Evolutionary conservation across 1,140 invertebrate genomes (phyloP).

Genomic region (Scylla paramamosain): DNA sequence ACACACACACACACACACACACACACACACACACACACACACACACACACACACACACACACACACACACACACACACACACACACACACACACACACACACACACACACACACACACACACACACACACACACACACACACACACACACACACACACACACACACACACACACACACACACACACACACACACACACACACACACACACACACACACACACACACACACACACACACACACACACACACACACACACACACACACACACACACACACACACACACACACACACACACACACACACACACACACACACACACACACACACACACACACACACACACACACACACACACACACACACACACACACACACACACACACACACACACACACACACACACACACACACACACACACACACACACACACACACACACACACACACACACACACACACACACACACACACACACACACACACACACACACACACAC

Average conservation of each 20-base stretch:
- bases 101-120: slow-evolving; percentile 45
- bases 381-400: slow-evolving; percentile 33
- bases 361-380: slow-evolving; percentile 42
- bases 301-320: slow-evolving; percentile 31
- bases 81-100: not conserved
- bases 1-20: too few relatives aligned
- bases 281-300: not conserved
- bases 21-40: too few relatives aligned
- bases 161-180: not conserved
- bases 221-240: slow-evolving; percentile 46
- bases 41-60: too few relatives aligned
- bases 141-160: slow-evolving; percentile 30
- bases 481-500: slow-evolving; percentile 42
- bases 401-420: not conserved
- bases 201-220: slow-evolving; percentile 30
- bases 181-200: slow-evolving; percentile 31
- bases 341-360: slow-evolving; percentile 46
- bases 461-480: slow-evolving; percentile 46
- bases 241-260: slow-evolving; percentile 42
- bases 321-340: slow-evolving; percentile 30
- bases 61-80: too few relatives aligned
- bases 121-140: slow-evolving; percentile 46
- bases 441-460: slow-evolving; percentile 30
- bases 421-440: slow-evolving; percentile 31
- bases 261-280: slow-evolving; percentile 33